Conservation (phyloP, 2,888 invertebrate genomes). For the Lasioglossum zephyrum region DNA sequence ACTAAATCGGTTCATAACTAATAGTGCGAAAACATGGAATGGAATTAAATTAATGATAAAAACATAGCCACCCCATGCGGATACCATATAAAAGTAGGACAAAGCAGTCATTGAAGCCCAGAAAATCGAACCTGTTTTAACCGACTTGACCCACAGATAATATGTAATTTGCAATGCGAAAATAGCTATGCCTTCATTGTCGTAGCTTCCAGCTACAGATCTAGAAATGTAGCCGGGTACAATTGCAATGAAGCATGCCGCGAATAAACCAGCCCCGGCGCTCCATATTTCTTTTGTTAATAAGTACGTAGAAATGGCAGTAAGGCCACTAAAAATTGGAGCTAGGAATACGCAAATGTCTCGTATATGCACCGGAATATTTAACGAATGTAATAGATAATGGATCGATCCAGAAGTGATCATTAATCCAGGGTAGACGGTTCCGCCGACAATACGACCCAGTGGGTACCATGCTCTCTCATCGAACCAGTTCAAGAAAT, state of each 20-base stretch:
- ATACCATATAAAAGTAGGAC: conserved; percentile 99
- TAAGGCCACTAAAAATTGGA: conserved; percentile 98
- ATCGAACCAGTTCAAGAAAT: conserved; percentile 99
- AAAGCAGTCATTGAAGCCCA: conserved; percentile 98
- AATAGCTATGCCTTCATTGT: conserved; percentile 99
- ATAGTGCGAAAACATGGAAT: conserved; percentile 96
- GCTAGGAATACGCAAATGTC: conserved; percentile 99
- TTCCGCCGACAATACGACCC: conserved; percentile 99
- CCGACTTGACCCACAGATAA: conserved; percentile 98
- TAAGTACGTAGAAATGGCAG: conserved; percentile 98
- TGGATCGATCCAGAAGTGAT: conserved; percentile 99
- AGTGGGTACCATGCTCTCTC: conserved; percentile 99
- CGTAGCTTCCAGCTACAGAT: conserved; percentile 99
- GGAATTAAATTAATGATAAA: conserved; percentile 99
- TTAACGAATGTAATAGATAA: conserved; percentile 94
- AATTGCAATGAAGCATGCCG: conserved; percentile 99
- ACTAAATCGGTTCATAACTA: conserved; percentile 98
- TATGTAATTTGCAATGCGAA: conserved; percentile 99
- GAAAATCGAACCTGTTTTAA: conserved; percentile 98
- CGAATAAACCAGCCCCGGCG: conserved; percentile 97
- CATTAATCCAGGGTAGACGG: conserved; percentile 99
- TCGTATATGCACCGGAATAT: conserved; percentile 99
- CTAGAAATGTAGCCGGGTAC: conserved; percentile 99
- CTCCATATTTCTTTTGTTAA: conserved; percentile 99
- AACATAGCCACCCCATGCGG: conserved; percentile 99